Evolutionary conservation across 2,888 invertebrate genomes (phyloP).

Genomic region (Eumacrocentrus americanus): DNA sequence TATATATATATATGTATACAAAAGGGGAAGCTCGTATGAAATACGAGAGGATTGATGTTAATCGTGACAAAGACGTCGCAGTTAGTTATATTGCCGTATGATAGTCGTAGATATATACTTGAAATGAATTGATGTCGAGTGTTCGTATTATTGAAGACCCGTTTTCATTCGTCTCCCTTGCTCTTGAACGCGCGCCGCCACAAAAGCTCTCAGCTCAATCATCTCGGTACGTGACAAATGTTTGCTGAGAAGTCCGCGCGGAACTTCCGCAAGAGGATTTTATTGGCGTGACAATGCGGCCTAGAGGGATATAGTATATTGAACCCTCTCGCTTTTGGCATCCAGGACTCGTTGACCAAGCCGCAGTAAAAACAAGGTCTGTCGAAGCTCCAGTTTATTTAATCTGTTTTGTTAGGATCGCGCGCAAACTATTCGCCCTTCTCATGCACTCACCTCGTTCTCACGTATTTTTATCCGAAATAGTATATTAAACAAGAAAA

Average conservation of each 20-base stretch:
- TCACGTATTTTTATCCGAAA: constrained; percentile 28
- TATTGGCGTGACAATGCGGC: constrained; percentile 2
- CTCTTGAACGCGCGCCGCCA: not conserved
- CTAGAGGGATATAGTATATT: constrained; percentile 12
- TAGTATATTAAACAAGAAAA: constrained; percentile 23
- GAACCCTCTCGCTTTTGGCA: constrained; percentile 15
- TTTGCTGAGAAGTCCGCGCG: not conserved
- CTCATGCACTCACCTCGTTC: constrained; percentile 25
- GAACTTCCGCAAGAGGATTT: not conserved
- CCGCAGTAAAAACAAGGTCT: constrained; percentile 50
- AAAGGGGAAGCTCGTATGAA: not conserved
- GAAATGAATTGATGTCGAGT: not conserved
- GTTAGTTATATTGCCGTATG: not conserved
- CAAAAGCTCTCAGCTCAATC: constrained; percentile 4
- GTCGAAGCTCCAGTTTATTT: constrained; percentile 48
- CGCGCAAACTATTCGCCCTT: constrained; percentile 38
- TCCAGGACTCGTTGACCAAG: constrained; percentile 43
- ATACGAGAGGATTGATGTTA: not conserved
- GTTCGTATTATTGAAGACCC: not conserved
- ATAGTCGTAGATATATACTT: not conserved
- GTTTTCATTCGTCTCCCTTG: not conserved
- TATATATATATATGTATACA: not conserved
- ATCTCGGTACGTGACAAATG: constrained; percentile 2
- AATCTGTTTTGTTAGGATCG: constrained; percentile 49
- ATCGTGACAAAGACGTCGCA: not conserved